Percentiles rank a stretch among this genome's conserved stretches.
These are phyloP conservation scores for Lanistes nyassanus DNA, from an alignment of 1,140 invertebrate genomes.

Conservation along the genomic window DNA sequence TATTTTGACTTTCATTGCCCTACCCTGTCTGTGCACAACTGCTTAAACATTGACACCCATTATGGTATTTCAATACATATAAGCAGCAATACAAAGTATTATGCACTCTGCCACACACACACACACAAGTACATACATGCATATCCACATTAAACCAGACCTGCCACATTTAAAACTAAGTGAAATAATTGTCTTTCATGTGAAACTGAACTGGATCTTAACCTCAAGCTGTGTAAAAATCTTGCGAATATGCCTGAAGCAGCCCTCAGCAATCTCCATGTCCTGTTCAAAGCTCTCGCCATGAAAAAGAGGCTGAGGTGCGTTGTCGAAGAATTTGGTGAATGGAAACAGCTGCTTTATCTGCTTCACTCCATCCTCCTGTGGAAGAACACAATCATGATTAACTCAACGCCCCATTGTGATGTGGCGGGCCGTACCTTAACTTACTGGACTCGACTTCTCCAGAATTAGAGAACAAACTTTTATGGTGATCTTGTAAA, in stretches of 20 bases:
- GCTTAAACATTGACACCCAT: neutral
- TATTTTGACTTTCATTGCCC: too few relatives aligned
- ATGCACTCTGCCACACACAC: neutral
- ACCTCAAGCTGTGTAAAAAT: slow-evolving; percentile 95
- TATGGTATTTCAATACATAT: neutral
- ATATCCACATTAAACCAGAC: neutral
- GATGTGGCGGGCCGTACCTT: too few relatives aligned
- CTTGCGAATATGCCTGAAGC: slow-evolving; percentile 93
- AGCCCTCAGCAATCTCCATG: slow-evolving; percentile 90
- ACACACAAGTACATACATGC: neutral
- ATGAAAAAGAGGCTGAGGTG: slow-evolving; percentile 92
- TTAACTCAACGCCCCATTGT: too few relatives aligned
- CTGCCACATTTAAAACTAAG: too few relatives aligned
- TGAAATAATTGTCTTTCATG: too few relatives aligned
- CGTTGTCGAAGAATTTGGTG: slow-evolving; percentile 73
- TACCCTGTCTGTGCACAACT: too few relatives aligned
- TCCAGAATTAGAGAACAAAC: too few relatives aligned
- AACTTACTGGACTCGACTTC: too few relatives aligned
- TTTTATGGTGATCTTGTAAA: too few relatives aligned
- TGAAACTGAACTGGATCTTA: neutral
- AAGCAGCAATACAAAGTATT: neutral
- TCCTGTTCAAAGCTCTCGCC: slow-evolving; percentile 84
- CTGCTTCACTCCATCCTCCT: slow-evolving; percentile 48
- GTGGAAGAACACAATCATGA: too few relatives aligned
- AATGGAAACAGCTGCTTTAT: slow-evolving; percentile 86